These are phyloP conservation scores for Graphium colonna DNA, from an alignment of 2,888 invertebrate species.

Conservation along the genomic window DNA sequence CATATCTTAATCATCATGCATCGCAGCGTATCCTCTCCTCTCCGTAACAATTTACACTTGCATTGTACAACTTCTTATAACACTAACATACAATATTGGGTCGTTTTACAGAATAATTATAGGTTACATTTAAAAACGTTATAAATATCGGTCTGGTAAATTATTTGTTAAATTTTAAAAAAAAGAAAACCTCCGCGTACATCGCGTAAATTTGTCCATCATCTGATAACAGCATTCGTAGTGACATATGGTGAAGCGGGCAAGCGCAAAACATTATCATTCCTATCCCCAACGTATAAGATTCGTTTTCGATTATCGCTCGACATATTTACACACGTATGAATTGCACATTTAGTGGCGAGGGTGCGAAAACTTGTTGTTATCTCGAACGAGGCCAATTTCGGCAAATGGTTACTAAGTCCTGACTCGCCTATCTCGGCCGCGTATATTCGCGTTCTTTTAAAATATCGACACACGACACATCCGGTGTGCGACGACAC, in stretches of 20 bases:
- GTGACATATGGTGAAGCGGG: conserved; percentile 61
- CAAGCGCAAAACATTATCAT: conserved; percentile 21
- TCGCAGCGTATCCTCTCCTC: too few relatives aligned
- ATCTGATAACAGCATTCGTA: conserved; percentile 65
- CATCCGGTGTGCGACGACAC: conserved; percentile 49
- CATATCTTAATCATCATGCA: too few relatives aligned
- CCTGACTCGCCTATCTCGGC: conserved; percentile 75
- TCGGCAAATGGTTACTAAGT: conserved; percentile 80
- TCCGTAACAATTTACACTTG: too few relatives aligned
- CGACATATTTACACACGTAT: conserved; percentile 66
- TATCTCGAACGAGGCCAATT: conserved; percentile 79
- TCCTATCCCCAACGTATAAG: conserved; percentile 21
- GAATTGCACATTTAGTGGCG: conserved; percentile 76
- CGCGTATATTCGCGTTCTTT: conserved; percentile 60
- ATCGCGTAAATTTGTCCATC: conserved; percentile 58
- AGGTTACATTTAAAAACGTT: too few relatives aligned
- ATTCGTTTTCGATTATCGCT: conserved; percentile 30
- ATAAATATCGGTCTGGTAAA: too few relatives aligned
- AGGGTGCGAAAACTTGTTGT: conserved; percentile 80
- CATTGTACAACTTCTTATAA: too few relatives aligned
- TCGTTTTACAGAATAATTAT: too few relatives aligned
- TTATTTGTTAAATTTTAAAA: not conserved
- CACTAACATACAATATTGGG: too few relatives aligned
- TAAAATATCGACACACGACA: conserved; percentile 71
- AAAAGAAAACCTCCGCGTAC: conserved; percentile 30